Evolutionary conservation across 1,140 invertebrate genomes (phyloP).

Genomic region (Leptinotarsa defecta): DNA sequence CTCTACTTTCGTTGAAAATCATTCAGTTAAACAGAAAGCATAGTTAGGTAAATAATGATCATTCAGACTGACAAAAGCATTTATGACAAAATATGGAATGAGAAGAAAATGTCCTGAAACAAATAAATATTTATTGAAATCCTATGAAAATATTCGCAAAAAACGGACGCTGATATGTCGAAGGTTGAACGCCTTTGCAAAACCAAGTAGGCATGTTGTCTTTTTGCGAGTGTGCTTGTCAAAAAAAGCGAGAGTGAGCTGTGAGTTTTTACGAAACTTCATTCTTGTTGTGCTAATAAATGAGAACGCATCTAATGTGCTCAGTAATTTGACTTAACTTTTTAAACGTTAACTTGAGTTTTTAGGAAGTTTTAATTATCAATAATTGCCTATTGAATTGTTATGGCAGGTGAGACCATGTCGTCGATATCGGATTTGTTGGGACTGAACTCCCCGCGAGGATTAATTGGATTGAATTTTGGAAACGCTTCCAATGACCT

Average conservation of each 20-base stretch:
- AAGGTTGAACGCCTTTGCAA: conserved; percentile 9
- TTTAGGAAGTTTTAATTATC: conserved; percentile 33
- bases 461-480: conserved; percentile 54
- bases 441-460: conserved; percentile 60
- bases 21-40: no score
- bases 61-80: no score
- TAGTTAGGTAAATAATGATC: no score
- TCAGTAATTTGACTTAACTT: conserved; percentile 39
- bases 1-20: no score
- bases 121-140: neutral
- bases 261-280: conserved; percentile 24
- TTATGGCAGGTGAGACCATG: conserved; percentile 54
- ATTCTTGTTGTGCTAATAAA: conserved; percentile 34
- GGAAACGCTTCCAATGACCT: conserved; percentile 39
- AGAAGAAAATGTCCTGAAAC: no score
- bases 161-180: neutral
- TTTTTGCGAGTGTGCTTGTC: conserved; percentile 18
- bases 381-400: conserved; percentile 20
- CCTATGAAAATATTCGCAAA: neutral
- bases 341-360: conserved; percentile 38
- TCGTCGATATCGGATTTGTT: conserved; percentile 60
- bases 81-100: no score
- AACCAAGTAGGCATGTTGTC: conserved; percentile 20
- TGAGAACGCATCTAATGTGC: conserved; percentile 25
- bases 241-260: conserved; percentile 7